Evolutionary conservation across 2,797 vertebrate genomes (phyloP).

Genomic region (Sebastes glaucus): DNA sequence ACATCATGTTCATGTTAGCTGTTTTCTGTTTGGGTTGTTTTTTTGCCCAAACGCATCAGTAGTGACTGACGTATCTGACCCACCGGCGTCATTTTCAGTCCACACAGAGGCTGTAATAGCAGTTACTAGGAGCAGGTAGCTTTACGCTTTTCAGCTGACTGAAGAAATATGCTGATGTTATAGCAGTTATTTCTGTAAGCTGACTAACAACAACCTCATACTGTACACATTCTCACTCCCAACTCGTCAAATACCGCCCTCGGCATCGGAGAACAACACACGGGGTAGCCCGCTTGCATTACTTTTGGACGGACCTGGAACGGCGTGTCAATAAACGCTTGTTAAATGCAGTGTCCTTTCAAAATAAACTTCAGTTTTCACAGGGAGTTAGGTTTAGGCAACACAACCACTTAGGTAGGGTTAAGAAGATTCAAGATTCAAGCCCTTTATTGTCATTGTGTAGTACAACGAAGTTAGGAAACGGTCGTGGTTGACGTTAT

Average conservation of each 20-base stretch:
- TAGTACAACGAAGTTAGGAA: too few species aligned
- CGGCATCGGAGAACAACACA: too few species aligned
- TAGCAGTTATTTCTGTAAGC: background rate
- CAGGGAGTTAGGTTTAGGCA: too few species aligned
- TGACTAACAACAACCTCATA: fast-evolving
- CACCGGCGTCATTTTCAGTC: background rate
- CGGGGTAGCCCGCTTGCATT: too few species aligned
- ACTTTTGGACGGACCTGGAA: background rate
- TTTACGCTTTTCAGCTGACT: background rate
- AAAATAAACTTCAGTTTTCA: too few species aligned
- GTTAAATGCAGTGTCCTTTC: too few species aligned
- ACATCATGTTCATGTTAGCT: background rate
- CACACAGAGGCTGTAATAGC: background rate
- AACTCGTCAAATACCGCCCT: background rate
- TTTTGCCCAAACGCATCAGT: background rate
- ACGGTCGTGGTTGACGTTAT: too few species aligned
- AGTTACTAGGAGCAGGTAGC: background rate
- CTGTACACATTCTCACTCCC: background rate
- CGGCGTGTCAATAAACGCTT: too few species aligned
- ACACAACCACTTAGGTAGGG: too few species aligned
- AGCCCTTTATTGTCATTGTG: too few species aligned
- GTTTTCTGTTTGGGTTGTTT: background rate
- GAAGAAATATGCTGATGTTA: background rate
- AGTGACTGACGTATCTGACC: background rate
- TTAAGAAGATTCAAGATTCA: too few species aligned